Conservation (phyloP, 2,888 invertebrate species). For the Heliconius charithonia region DNA sequence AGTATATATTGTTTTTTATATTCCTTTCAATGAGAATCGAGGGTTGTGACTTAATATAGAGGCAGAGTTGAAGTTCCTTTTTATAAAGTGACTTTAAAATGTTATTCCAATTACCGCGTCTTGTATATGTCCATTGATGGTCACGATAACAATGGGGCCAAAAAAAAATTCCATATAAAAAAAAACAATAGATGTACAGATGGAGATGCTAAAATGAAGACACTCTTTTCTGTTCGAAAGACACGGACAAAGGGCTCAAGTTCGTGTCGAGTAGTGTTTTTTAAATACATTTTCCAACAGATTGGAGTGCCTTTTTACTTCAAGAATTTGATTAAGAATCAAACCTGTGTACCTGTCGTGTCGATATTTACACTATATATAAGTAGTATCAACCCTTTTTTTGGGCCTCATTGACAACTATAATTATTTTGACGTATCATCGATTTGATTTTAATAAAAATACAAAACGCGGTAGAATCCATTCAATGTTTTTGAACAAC, state of each 20-base stretch:
- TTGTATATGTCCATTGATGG: constrained; percentile 14
- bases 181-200: too few relatives aligned
- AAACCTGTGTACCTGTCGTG: too few relatives aligned
- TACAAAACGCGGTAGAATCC: background rate
- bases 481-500: constrained; percentile 44
- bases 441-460: background rate
- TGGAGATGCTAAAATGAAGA: background rate
- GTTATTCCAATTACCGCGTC: constrained; percentile 68
- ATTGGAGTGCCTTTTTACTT: background rate
- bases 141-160: background rate
- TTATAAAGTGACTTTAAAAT: constrained; percentile 70
- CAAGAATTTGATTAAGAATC: background rate
- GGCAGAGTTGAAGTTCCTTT: constrained; percentile 66
- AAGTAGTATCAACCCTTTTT: background rate
- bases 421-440: background rate
- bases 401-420: constrained; percentile 5
- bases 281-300: background rate
- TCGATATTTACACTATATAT: background rate
- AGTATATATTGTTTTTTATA: constrained; percentile 58
- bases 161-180: background rate
- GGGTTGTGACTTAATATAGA: constrained; percentile 78
- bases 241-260: background rate
- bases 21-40: constrained; percentile 62
- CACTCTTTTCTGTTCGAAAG: background rate
- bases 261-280: background rate